phyloP scores from a whole-genome alignment of 1,140 invertebrate genomes.

The Catajapyx aquilonaris region DNA sequence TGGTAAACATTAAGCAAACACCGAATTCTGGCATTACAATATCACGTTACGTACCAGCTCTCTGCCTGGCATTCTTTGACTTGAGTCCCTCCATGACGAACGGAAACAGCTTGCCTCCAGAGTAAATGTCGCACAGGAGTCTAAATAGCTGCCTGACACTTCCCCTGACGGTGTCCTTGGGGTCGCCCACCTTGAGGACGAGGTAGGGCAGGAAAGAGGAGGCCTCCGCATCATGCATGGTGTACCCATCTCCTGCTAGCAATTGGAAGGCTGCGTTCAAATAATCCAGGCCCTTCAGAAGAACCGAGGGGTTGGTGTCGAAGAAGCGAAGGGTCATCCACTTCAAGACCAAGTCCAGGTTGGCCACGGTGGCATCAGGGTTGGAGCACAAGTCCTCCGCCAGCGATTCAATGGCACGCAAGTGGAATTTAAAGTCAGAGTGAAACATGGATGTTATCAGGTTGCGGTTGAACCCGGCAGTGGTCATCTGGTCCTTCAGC shows the following conservation, averaged over 20 bases:
- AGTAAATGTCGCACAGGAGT: slow-evolving; percentile 65
- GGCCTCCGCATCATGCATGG: slow-evolving; percentile 74
- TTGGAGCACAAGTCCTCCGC: slow-evolving; percentile 52
- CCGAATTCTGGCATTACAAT: no score
- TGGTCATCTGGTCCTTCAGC: slow-evolving; percentile 74
- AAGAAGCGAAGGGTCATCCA: slow-evolving; percentile 93
- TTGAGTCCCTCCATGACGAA: slow-evolving; percentile 87
- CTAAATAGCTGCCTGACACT: slow-evolving; percentile 69
- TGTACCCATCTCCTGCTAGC: slow-evolving; percentile 58
- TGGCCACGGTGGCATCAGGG: slow-evolving; percentile 57
- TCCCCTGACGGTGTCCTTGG: slow-evolving; percentile 81
- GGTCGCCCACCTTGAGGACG: slow-evolving; percentile 82
- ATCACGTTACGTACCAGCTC: slow-evolving; percentile 37
- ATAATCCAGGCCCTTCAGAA: slow-evolving; percentile 86
- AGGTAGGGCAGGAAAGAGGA: slow-evolving; percentile 86
- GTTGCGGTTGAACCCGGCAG: slow-evolving; percentile 63
- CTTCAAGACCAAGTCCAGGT: slow-evolving; percentile 86
- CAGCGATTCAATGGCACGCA: slow-evolving; percentile 83
- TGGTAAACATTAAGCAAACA: no score
- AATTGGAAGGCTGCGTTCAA: slow-evolving; percentile 58
- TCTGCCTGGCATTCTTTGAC: slow-evolving; percentile 88
- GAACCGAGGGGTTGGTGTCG: slow-evolving; percentile 93
- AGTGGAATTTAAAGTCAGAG: slow-evolving; percentile 85
- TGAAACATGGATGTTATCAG: slow-evolving; percentile 84
- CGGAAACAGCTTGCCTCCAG: slow-evolving; percentile 70